Conservation (phyloP, 2,797 vertebrate species). For the Rhynchonycteris naso region DNA sequence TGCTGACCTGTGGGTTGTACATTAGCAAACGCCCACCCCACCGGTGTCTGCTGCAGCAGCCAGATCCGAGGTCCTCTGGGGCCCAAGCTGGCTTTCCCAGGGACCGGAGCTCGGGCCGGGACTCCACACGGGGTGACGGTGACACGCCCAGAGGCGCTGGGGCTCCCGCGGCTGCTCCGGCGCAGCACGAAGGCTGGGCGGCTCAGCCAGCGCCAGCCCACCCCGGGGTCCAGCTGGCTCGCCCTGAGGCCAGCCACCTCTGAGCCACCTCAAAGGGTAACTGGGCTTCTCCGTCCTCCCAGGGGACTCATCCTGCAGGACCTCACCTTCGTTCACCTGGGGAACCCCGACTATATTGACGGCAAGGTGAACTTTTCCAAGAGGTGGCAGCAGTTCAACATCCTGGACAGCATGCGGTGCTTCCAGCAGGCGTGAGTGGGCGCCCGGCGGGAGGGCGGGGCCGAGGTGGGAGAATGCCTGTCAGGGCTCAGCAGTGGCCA, state of each 20-base stretch:
- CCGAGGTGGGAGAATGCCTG: accelerated
- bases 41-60: background rate
- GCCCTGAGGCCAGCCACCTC: background rate
- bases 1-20: background rate
- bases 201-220: accelerated
- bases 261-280: background rate
- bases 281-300: constrained; percentile 57
- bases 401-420: constrained; percentile 99
- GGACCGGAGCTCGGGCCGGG: background rate
- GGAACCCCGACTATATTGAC: constrained; percentile 97
- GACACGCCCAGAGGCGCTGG: accelerated
- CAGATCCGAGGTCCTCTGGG: background rate
- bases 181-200: background rate
- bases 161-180: background rate
- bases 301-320: constrained; percentile 99
- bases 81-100: background rate
- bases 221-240: background rate
- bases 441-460: background rate
- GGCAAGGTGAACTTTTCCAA: constrained; percentile 99
- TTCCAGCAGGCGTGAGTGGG: constrained; percentile 98
- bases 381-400: constrained; percentile 99
- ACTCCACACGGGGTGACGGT: accelerated
- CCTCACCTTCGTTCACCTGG: constrained; percentile 98
- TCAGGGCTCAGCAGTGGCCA: background rate
- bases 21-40: too few species aligned